A percentile compares a stretch with the other conserved stretches of the same genome.
Evolutionary conservation across 1,140 invertebrate species (phyloP).

Genomic region (Myzus persicae): DNA sequence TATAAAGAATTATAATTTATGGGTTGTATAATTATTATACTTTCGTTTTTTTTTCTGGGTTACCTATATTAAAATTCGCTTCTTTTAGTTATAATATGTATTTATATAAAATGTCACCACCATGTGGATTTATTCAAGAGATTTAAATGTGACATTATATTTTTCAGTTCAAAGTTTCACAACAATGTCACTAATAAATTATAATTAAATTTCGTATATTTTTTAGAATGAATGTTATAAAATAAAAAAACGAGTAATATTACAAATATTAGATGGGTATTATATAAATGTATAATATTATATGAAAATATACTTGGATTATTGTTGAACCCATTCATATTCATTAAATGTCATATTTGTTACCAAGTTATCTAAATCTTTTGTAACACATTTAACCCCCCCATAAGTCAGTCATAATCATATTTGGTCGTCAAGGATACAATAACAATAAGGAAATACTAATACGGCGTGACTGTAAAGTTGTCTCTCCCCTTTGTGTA

Average conservation of each 20-base stretch:
- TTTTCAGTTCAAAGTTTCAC: not conserved
- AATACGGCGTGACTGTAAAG: not conserved
- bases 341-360: conserved; percentile 12
- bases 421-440: conserved; percentile 10
- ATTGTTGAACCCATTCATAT: not conserved
- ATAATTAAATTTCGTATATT: not conserved
- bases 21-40: too few species aligned
- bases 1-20: too few species aligned
- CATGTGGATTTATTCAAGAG: not conserved
- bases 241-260: not conserved
- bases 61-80: not conserved
- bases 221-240: not conserved
- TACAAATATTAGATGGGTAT: not conserved
- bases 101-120: not conserved
- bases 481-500: conserved; percentile 19
- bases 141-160: not conserved
- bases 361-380: conserved; percentile 35
- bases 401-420: conserved; percentile 8
- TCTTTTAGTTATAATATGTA: not conserved
- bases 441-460: conserved; percentile 21
- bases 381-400: conserved; percentile 26
- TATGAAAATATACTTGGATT: not conserved
- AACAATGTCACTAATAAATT: not conserved
- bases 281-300: not conserved
- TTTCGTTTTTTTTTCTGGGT: too few species aligned